Evolutionary conservation across 2,888 invertebrate genomes (phyloP).

Genomic region (Harpalus rubripes): DNA sequence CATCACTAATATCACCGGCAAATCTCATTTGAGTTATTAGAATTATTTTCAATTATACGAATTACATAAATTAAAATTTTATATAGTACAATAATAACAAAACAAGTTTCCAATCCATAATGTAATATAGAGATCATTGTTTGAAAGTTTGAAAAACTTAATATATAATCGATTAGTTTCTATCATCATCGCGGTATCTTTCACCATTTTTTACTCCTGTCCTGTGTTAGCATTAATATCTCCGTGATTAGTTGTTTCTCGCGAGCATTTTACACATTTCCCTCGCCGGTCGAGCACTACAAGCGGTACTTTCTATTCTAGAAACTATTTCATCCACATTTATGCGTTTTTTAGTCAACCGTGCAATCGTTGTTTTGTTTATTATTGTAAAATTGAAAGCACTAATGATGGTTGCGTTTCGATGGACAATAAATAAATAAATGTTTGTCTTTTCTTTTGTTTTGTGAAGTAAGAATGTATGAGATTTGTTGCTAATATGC

Average conservation of each 20-base stretch:
- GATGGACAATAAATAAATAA: constrained; percentile 13
- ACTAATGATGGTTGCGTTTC: constrained; percentile 22
- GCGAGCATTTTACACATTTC: constrained; percentile 42
- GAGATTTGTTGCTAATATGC: neutral
- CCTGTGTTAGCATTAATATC: constrained; percentile 5
- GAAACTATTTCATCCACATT: constrained; percentile 58
- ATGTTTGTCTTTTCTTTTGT: constrained; percentile 19
- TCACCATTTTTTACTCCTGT: constrained; percentile 2
- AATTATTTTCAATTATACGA: no score
- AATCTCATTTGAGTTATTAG: no score
- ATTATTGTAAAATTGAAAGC: constrained; percentile 60
- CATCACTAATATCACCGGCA: no score
- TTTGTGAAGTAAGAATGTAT: constrained; percentile 10
- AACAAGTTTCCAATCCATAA: neutral
- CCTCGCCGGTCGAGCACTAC: neutral
- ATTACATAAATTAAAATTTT: no score
- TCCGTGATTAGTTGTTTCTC: constrained; percentile 15
- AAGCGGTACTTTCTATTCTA: constrained; percentile 59
- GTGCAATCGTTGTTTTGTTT: constrained; percentile 53
- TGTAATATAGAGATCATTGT: neutral
- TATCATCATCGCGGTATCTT: neutral
- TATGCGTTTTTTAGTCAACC: constrained; percentile 53
- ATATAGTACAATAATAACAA: no score
- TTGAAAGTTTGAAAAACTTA: neutral
- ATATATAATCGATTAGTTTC: neutral